Base-by-base conservation (phyloP, 2,797 vertebrate genomes). In the Fundulus diaphanus region DNA sequence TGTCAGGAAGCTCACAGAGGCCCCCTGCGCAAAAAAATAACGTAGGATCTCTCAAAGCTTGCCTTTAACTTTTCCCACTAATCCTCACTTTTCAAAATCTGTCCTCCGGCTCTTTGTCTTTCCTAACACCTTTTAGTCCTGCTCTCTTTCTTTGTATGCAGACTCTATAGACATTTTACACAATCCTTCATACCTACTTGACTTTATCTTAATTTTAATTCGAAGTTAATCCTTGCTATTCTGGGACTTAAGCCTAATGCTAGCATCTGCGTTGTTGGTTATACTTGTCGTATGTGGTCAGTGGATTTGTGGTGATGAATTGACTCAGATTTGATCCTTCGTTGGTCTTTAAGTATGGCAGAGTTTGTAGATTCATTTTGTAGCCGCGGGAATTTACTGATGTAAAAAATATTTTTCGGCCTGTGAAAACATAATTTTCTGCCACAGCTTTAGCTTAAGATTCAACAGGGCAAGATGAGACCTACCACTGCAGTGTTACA, bases 1-100 rank as follows among this genome's bases (percentile, higher is more conserved):
- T 94, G 93, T 91, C 90, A 92, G 93, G 93, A 92, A 88, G 88
- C 89, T 92, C 91, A 92, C 91, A 92, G 92, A 90, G 87, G 85
- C 82, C 90, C 90, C 88, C 87, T 79, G 89, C 92, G 82, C n/a
- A n/a, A 92, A 93, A 92, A 92, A 93, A 92, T 68, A 95, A 95
- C 72, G 95, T 96, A 96, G 94, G 93, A 92, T 83, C 88, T 94
- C 81, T 92, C 73, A 74, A 90, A 89, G 88, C 88, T 92, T 81
- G 88, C 84, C 92, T 89, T 90, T 80, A 73, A 44, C 92, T 88
- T 91, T 81, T 78, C 59, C 24, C 6, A 84, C 86, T 92, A 89
- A 85, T 88, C 84, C 87, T 91, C 16, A 46, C 73, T 89, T 67
- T 67, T 67, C 37, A 67, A 67, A 67, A 44, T 89, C 78, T 86